A percentile compares a stretch with the other conserved stretches of the same genome.
phyloP scores from a whole-genome alignment of 2,113 vertebrate genomes.

The Pogona vitticeps region DNA sequence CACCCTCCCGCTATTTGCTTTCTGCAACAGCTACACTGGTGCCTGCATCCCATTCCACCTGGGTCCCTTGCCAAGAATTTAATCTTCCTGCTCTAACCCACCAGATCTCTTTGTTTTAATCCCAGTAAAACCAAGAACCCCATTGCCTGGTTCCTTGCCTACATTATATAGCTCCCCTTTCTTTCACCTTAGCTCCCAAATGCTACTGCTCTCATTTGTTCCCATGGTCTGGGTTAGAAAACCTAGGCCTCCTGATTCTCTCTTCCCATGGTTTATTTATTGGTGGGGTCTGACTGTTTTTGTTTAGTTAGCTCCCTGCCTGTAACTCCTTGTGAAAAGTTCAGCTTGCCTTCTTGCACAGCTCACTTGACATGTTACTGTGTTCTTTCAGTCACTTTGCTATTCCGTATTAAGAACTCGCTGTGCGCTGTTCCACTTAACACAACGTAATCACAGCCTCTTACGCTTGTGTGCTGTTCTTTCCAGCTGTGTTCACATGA shows the following conservation, averaged over 20 bases:
- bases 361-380: neutral
- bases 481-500: neutral
- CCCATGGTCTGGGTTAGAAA: neutral
- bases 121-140: neutral
- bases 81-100: neutral
- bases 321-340: neutral
- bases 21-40: neutral
- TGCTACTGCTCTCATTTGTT: neutral
- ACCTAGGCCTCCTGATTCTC: neutral
- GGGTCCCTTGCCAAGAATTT: too few species aligned
- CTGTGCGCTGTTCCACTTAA: neutral
- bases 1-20: neutral
- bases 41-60: neutral
- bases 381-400: neutral
- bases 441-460: neutral
- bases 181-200: neutral
- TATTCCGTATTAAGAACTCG: neutral
- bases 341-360: neutral
- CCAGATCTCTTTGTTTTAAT: neutral
- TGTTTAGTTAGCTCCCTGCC: neutral
- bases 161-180: neutral
- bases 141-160: neutral
- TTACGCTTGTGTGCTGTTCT: neutral
- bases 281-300: neutral
- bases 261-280: neutral